Evolutionary conservation across 1,140 invertebrate genomes (phyloP).

Genomic region (Lepidostoma basale): DNA sequence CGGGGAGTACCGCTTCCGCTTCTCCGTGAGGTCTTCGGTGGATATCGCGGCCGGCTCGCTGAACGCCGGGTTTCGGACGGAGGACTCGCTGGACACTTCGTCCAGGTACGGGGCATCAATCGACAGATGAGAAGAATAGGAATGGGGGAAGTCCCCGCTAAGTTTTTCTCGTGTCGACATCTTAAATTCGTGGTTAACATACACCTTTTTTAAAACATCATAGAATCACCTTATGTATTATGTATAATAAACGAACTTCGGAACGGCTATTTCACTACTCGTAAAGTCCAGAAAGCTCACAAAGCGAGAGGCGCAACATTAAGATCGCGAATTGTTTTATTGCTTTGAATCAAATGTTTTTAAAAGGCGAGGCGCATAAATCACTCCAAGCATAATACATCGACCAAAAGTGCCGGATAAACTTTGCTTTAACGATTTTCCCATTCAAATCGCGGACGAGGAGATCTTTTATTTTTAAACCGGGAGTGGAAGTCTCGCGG

Average conservation of each 20-base stretch:
- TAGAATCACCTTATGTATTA: too few relatives aligned
- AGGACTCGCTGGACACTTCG: slow-evolving; percentile 33
- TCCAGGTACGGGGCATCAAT: slow-evolving; percentile 37
- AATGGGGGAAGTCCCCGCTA: slow-evolving; percentile 32
- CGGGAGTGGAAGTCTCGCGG: not conserved
- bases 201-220: too few relatives aligned
- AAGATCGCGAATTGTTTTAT: too few relatives aligned
- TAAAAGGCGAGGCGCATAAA: not conserved
- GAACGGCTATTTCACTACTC: too few relatives aligned
- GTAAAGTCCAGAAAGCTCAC: too few relatives aligned
- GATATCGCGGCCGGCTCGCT: slow-evolving; percentile 20
- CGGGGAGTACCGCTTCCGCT: not conserved
- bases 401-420: not conserved
- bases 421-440: not conserved
- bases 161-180: slow-evolving; percentile 35
- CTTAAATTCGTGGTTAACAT: too few relatives aligned
- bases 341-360: not conserved
- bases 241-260: too few relatives aligned
- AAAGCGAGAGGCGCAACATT: too few relatives aligned
- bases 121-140: slow-evolving; percentile 36
- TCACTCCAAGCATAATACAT: not conserved
- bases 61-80: slow-evolving; percentile 10
- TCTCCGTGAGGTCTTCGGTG: slow-evolving; percentile 33
- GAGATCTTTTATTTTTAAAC: not conserved
- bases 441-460: not conserved